Evolutionary conservation across 2,888 invertebrate species (phyloP), one percentile per base, ranked within the genome.

Genomic region (Axea sp.): DNA sequence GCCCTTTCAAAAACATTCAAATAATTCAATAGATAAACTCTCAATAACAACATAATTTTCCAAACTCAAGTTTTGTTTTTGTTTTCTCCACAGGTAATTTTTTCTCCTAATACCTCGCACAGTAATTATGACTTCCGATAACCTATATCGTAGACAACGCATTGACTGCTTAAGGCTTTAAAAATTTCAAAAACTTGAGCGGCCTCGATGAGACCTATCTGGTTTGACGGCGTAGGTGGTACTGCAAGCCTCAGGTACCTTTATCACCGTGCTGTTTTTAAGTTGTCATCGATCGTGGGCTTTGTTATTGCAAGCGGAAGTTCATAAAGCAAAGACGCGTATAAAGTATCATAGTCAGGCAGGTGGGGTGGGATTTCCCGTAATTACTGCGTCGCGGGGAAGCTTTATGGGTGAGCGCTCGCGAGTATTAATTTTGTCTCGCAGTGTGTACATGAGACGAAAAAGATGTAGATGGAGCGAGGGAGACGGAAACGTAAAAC

Each of bases 371-470:
- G 76, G 78, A 75, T 74, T 75, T 77, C 73, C 81, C 81, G 82
- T 84, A 84, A 83, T 84, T 85, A 83, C 84, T 82, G 83, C 84
- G 83, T 84, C 83, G 82, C 81, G 76, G 80, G 80, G 81, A 84
- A 85, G 83, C 84, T 85, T 85, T 85, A 85, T 82, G 83, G 80
- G 79, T 79, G 64, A 73, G 78, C 80, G 80, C 79, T 80, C 76
- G 59, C 75, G 81, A 81, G 84, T 83, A 85, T 85, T 85, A 85
- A 85, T 86, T 85, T 84, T 80, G 82, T 85, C 80, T 81, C 77
- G 80, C 81, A 76, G 77, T 76, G 43, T 67, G 73, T 19, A 59
- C 60, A 67, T 47, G 73, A 14, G 12, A 41, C 30, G 55, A 11
- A 59, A 47, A 14, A 28, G 33, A 64, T 57, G 35, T 22, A 37